Evolutionary conservation across 2,797 vertebrate genomes (phyloP).

Genomic region (Eupleurogrammus muticus): DNA sequence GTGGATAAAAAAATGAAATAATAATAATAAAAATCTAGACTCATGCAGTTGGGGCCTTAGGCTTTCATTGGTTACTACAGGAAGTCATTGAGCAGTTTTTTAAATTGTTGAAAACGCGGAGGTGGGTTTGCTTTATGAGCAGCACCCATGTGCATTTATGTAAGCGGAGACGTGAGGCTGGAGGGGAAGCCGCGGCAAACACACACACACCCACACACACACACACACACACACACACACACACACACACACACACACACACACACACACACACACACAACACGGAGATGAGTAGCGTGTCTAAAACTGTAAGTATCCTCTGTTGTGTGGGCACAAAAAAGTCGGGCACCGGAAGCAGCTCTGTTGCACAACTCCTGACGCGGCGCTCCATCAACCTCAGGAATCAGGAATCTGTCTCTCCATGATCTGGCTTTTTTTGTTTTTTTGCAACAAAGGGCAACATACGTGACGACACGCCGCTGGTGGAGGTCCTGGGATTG

Average conservation of each 20-base stretch:
- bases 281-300: conserved; percentile 23
- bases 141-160: conserved; percentile 24
- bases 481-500: conserved; percentile 10
- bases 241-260: conserved; percentile 3
- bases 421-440: background rate
- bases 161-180: conserved; percentile 17
- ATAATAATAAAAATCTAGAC: no score
- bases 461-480: background rate
- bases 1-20: no score
- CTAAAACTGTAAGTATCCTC: conserved; percentile 6
- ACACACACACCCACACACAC: conserved; percentile 6
- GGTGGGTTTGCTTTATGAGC: conserved; percentile 32
- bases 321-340: conserved; percentile 11
- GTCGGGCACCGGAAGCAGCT: background rate
- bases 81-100: conserved; percentile 1
- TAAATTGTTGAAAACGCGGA: conserved; percentile 18
- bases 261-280: conserved; percentile 11
- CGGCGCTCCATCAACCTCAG: background rate
- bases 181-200: conserved; percentile 18
- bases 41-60: background rate
- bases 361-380: background rate
- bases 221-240: conserved; percentile 12
- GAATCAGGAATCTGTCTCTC: background rate
- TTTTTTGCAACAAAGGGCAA: conserved; percentile 13
- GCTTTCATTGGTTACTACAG: conserved; percentile 1